Evolutionary conservation across 2,888 invertebrate genomes (phyloP), one percentile per base, ranked within the genome.

Genomic region (Cancer borealis): DNA sequence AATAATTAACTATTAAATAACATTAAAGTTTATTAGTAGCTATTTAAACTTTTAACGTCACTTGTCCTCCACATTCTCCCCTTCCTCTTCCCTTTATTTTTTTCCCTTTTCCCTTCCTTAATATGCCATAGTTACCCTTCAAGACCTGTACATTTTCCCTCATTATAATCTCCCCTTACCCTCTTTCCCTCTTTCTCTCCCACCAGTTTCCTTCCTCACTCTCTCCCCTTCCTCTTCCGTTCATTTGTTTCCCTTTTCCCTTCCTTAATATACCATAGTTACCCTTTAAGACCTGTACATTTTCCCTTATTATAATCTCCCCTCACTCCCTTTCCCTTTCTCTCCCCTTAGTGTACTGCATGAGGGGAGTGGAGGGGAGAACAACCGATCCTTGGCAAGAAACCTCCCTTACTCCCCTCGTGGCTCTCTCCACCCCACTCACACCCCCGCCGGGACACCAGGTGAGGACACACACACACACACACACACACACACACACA

Each of bases 401-500:
- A 89, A 94, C 94, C 0, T 94, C 94, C 49, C 79, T 92, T n/a
- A 94, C 94, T 30, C 94, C 94, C 46, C 94, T 94, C 14, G 94
- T 94, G 21, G 92, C 92, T 5, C 94, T 66, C 21, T 49, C 92
- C 17, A 88, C 73, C 30, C 94, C 92, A 21, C 73, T 94, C 92
- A 92, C 94, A 6, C 94, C 92, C 5, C 90, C 90, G 0, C 92
- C 88, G 45, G 79, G 79, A 79, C 79, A 79, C 79, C 79, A 79
- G 79, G 79, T 79, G 79, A 79, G 79, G 79, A 66, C 60, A 66
- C 60, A 66, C 39, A 39, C 39, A 39, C 39, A 39, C 39, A 39
- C 39, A 39, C 39, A 39, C 39, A 39, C 39, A 39, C 39, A 39
- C 39, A 39, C 39, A 39, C 39, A 39, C 39, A 39, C 39, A 39